phyloP scores from a whole-genome alignment of 2,113 vertebrate species.

The Cebidichthys violaceus region DNA sequence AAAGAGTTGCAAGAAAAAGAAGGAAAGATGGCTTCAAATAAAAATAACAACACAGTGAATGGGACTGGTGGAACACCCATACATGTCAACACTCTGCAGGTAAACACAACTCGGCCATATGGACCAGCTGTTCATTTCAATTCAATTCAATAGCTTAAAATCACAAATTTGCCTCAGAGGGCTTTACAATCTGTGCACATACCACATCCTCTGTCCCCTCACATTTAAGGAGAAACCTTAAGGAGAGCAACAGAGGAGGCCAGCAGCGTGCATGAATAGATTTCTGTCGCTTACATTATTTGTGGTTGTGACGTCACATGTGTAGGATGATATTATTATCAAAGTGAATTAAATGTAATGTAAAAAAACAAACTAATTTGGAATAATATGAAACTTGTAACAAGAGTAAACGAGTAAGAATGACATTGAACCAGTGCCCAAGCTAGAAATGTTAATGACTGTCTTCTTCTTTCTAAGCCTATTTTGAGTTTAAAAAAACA shows the following conservation, averaged over 20 bases:
- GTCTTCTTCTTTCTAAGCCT: too few relatives aligned
- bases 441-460: too few relatives aligned
- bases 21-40: conserved; percentile 87
- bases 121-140: too few relatives aligned
- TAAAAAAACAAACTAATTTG: not conserved
- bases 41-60: conserved; percentile 92
- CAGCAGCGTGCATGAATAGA: not conserved
- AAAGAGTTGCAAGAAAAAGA: conserved; percentile 89
- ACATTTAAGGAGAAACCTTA: too few relatives aligned
- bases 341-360: not conserved
- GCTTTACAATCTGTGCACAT: too few relatives aligned
- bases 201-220: too few relatives aligned
- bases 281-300: not conserved
- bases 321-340: not conserved
- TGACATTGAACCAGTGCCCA: not conserved
- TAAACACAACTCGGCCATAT: conserved; percentile 66
- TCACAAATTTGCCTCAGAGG: not conserved
- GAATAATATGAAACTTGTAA: not conserved
- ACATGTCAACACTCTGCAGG: conserved; percentile 95
- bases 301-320: not conserved
- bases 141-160: not conserved
- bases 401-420: not conserved
- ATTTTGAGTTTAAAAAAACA: too few relatives aligned
- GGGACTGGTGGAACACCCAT: conserved; percentile 92
- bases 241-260: too few relatives aligned